Evolutionary conservation across 1,140 invertebrate genomes (phyloP).

Genomic region (Lepidurus couesii): DNA sequence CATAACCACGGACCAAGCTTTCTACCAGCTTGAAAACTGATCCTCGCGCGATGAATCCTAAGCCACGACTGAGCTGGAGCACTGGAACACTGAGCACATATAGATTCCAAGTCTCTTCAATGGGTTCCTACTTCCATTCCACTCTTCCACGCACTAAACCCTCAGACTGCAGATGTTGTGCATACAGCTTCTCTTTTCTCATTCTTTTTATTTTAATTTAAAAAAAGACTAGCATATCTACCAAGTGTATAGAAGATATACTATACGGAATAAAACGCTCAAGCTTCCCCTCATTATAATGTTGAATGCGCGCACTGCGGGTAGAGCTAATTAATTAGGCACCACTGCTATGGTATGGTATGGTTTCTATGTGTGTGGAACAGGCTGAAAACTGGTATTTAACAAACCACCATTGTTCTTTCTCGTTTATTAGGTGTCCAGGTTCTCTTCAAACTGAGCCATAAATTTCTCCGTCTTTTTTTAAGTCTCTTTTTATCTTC

Average conservation of each 20-base stretch:
- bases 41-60: background rate
- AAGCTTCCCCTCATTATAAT: background rate
- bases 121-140: background rate
- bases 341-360: background rate
- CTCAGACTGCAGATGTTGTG: background rate
- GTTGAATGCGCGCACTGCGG: background rate
- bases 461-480: background rate
- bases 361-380: background rate
- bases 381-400: background rate
- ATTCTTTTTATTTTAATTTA: background rate
- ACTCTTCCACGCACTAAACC: background rate
- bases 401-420: background rate
- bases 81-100: background rate
- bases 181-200: background rate
- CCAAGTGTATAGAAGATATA: background rate
- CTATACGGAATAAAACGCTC: background rate
- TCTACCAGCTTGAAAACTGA: background rate
- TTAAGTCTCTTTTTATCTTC: background rate
- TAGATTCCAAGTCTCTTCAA: background rate
- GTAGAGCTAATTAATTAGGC: slow-evolving; percentile 22
- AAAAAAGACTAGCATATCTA: background rate
- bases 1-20: background rate
- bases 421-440: background rate
- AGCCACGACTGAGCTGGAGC: background rate
- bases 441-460: background rate